phyloP scores from a whole-genome alignment of 2,113 vertebrate species.

The Condylura cristata region DNA sequence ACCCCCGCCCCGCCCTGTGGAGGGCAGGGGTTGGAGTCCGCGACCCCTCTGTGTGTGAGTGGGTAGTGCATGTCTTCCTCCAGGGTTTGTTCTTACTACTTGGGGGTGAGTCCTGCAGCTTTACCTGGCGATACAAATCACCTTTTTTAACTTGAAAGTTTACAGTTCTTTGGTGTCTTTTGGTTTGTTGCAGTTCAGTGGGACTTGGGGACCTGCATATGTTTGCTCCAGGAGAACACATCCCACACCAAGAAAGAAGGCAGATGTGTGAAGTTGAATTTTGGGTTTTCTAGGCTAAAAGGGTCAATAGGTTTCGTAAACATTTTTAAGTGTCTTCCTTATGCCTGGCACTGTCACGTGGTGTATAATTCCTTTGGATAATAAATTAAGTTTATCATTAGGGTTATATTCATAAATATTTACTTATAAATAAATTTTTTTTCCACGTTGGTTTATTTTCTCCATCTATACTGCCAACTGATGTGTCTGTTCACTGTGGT shows the following conservation, averaged over 20 bases:
- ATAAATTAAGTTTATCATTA: background rate
- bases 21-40: background rate
- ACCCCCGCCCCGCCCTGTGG: too few relatives aligned
- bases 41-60: background rate
- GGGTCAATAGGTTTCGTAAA: background rate
- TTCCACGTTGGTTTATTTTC: background rate
- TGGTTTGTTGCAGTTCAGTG: background rate
- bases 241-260: background rate
- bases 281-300: background rate
- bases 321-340: background rate
- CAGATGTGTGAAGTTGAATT: background rate
- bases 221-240: background rate
- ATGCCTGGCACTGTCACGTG: background rate
- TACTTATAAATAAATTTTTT: background rate
- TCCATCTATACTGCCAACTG: background rate
- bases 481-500: background rate
- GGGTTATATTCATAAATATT: background rate
- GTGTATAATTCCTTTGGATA: background rate
- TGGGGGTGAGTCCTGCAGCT: background rate
- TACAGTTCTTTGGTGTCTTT: background rate
- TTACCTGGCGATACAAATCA: background rate
- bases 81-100: background rate
- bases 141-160: background rate
- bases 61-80: background rate
- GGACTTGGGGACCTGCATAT: background rate